Percentiles rank a stretch among this genome's conserved stretches.
phyloP scores from a whole-genome alignment of 2,113 vertebrate species.

The Elanus axillaris region DNA sequence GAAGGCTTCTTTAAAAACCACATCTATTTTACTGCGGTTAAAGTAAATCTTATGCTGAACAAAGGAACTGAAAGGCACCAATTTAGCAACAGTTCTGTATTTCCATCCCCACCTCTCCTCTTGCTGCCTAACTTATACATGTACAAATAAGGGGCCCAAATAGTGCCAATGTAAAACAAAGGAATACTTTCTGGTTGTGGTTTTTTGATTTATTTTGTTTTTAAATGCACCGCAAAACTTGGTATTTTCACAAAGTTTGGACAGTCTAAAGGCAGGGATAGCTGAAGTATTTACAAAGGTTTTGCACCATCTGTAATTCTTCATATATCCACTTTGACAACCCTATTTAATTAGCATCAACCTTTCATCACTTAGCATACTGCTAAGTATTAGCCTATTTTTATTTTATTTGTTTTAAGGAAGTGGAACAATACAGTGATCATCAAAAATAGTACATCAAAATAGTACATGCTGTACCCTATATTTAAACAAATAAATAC shows the following conservation, averaged over 20 bases:
- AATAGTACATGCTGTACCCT: conserved; percentile 14
- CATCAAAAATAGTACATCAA: conserved; percentile 45
- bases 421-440: conserved; percentile 47
- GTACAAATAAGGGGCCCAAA: neutral
- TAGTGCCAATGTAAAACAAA: neutral
- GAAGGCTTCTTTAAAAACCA: neutral
- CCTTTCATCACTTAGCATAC: neutral
- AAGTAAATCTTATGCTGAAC: neutral
- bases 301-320: neutral
- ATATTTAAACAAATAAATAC: conserved; percentile 55
- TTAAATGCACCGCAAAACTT: neutral
- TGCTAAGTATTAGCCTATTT: conserved; percentile 33
- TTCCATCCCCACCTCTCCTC: neutral
- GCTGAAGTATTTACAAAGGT: neutral
- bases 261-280: neutral
- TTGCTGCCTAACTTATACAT: neutral
- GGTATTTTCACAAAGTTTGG: neutral
- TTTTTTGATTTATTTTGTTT: neutral
- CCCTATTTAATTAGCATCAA: neutral
- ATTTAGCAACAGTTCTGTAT: neutral
- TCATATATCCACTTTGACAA: neutral
- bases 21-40: neutral
- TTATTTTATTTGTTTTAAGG: conserved; percentile 52
- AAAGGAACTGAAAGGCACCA: conserved; percentile 13
- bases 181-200: neutral